Evolutionary conservation across 1,140 invertebrate genomes (phyloP).

Genomic region (Drosophila parabipectinata): DNA sequence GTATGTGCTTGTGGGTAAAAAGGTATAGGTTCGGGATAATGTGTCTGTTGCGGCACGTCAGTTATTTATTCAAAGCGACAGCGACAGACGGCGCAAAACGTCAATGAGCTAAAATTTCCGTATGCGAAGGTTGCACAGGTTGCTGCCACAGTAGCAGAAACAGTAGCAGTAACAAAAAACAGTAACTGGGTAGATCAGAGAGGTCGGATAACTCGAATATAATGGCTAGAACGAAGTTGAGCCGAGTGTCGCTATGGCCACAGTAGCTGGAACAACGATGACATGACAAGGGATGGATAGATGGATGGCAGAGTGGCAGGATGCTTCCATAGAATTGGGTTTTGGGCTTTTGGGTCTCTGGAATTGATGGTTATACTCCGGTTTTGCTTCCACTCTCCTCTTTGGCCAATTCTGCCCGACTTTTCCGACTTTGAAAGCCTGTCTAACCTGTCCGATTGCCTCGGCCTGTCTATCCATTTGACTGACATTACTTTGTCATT

Average conservation of each 20-base stretch:
- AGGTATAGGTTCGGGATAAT: constrained; percentile 55
- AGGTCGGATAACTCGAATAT: constrained; percentile 10
- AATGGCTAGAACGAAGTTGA: constrained; percentile 18
- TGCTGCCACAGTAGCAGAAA: constrained; percentile 24
- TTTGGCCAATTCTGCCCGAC: background rate
- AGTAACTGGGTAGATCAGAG: constrained; percentile 16
- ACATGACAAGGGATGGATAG: constrained; percentile 77
- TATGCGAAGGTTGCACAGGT: constrained; percentile 58
- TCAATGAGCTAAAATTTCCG: constrained; percentile 75
- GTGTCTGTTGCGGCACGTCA: constrained; percentile 75
- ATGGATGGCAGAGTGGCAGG: constrained; percentile 33
- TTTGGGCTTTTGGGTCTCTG: constrained; percentile 37
- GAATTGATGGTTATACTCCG: constrained; percentile 58
- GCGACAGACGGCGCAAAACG: constrained; percentile 72
- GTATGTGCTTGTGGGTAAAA: constrained; percentile 1
- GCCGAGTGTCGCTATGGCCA: constrained; percentile 36
- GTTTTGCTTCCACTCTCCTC: constrained; percentile 17
- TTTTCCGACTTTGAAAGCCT: constrained; percentile 13
- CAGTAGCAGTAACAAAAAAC: constrained; percentile 21
- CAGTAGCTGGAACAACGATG: constrained; percentile 32
- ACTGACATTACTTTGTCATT: constrained; percentile 83
- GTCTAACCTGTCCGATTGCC: constrained; percentile 49
- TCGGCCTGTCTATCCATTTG: constrained; percentile 71
- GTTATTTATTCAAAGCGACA: constrained; percentile 82
- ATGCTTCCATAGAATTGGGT: constrained; percentile 32